Evolutionary conservation across 1,140 invertebrate genomes (phyloP), one percentile per base, ranked within the genome.

Genomic region (Conus betulinus): DNA sequence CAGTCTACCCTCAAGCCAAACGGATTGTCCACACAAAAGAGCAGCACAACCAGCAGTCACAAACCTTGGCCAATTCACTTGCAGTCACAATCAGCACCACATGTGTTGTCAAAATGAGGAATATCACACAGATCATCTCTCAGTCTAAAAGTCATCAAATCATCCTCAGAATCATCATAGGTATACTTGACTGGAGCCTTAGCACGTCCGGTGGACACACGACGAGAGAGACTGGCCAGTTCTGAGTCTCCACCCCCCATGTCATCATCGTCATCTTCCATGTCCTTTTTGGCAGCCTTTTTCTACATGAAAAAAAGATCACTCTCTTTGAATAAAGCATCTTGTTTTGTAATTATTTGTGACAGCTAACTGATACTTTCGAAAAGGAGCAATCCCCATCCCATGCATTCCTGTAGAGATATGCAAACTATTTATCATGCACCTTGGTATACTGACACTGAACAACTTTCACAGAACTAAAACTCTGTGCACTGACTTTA

Each of bases 131-230:
- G 23, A n/a, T 85, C 17, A 17, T 39, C 55, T 39, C 55, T 23
- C 60, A 15, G 51, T 53, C 60, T 63, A 89, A 78, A 67, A 88
- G 60, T 89, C 88, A 15, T 89, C 90, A 88, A 92, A 83, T 90
- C 89, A 63, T 93, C 92, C 13, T 93, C 92, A 60, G 91, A 92
- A 15, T 90, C 91, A 20, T 89, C 91, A 84, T 93, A 92, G 81
- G 90, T 94, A 86, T 95, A 95, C 88, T 93, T 95, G 78, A 94
- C 92, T 55, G 93, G 87, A 78, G 92, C 91, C 74, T 92, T 92
- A 8, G 92, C 63, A 17, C 94, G 90, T 10, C 94, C 94, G n/a
- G 92, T 91, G 13, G 90, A 90, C 52, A 89, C 90, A 11, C 93
- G 86, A 10, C 92, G 89, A 52, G 88, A 39, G 3, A 90, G 71